These are phyloP conservation scores for Drosophila ohnishii DNA, from an alignment of 1,140 invertebrate species.

Conservation along the genomic window DNA sequence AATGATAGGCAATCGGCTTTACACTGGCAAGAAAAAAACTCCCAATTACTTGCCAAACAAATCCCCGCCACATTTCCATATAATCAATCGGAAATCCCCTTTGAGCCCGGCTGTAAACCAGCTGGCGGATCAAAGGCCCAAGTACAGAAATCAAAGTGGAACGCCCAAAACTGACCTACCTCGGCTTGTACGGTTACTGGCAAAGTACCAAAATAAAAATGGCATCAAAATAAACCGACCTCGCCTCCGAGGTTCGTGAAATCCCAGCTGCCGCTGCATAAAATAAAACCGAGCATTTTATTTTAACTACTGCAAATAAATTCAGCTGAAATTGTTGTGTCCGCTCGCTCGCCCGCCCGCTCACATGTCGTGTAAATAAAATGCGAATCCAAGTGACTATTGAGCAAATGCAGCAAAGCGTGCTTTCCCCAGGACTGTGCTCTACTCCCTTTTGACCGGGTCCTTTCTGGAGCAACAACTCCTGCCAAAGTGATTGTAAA, in stretches of 20 bases:
- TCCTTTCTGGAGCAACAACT: conserved; percentile 20
- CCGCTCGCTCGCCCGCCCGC: conserved; percentile 12
- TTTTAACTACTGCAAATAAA: conserved; percentile 76
- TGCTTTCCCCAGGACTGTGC: conserved; percentile 17
- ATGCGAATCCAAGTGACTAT: conserved; percentile 77
- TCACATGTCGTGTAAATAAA: conserved; percentile 76
- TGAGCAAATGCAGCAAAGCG: conserved; percentile 60
- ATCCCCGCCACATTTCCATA: conserved; percentile 32
- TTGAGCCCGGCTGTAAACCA: conserved; percentile 40
- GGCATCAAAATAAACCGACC: conserved; percentile 27
- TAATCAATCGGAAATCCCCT: conserved; percentile 36
- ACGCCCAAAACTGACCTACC: conserved; percentile 30
- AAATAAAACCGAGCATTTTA: conserved; percentile 78
- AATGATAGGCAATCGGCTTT: conserved; percentile 12
- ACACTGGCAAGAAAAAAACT: not conserved
- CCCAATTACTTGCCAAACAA: conserved; percentile 18
- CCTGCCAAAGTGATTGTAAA: conserved; percentile 77
- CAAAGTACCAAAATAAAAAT: conserved; percentile 43
- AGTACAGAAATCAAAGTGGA: conserved; percentile 39
- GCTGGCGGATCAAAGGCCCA: conserved; percentile 44
- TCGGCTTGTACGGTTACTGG: conserved; percentile 5
- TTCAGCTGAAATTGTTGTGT: conserved; percentile 71
- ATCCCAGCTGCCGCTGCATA: conserved; percentile 52
- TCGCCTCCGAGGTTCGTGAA: conserved; percentile 11
- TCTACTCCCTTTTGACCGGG: not conserved